Conservation (phyloP, 1,140 invertebrate species). For the Coboldia fuscipes region DNA sequence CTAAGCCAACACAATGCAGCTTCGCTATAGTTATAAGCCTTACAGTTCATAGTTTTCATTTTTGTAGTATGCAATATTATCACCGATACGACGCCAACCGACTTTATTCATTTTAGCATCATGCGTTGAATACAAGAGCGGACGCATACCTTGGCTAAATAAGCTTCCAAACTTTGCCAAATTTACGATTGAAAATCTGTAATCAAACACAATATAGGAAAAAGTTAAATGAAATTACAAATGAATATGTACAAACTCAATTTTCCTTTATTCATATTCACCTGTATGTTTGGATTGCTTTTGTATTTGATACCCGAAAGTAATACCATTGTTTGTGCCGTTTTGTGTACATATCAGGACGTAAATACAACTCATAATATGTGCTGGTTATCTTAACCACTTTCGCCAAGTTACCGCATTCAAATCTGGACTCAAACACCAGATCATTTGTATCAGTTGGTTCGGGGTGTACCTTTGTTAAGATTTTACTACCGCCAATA, state of each 20-base stretch:
- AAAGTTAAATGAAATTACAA: too few relatives aligned
- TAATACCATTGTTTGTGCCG: conserved; percentile 91
- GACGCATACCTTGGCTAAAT: conserved; percentile 73
- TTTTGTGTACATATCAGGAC: conserved; percentile 82
- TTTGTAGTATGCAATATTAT: conserved; percentile 75
- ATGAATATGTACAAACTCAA: neutral
- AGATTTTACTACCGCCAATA: conserved; percentile 50
- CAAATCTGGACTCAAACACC: conserved; percentile 86
- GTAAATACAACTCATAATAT: conserved; percentile 89
- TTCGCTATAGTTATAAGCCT: too few relatives aligned
- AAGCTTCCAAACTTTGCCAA: conserved; percentile 74
- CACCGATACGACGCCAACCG: conserved; percentile 71
- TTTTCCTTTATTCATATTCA: conserved; percentile 11
- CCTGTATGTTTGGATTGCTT: conserved; percentile 59
- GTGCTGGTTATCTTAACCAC: conserved; percentile 75
- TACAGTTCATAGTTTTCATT: too few relatives aligned
- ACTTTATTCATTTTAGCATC: conserved; percentile 55
- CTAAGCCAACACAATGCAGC: neutral
- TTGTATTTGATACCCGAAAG: conserved; percentile 67
- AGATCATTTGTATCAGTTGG: conserved; percentile 35
- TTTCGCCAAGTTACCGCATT: conserved; percentile 87
- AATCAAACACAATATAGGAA: too few relatives aligned
- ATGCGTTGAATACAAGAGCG: conserved; percentile 69
- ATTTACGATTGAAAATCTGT: conserved; percentile 79
- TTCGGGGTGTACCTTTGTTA: conserved; percentile 22